Base-by-base conservation (phyloP, 2,888 invertebrate genomes). In the Diadromus collaris region DNA sequence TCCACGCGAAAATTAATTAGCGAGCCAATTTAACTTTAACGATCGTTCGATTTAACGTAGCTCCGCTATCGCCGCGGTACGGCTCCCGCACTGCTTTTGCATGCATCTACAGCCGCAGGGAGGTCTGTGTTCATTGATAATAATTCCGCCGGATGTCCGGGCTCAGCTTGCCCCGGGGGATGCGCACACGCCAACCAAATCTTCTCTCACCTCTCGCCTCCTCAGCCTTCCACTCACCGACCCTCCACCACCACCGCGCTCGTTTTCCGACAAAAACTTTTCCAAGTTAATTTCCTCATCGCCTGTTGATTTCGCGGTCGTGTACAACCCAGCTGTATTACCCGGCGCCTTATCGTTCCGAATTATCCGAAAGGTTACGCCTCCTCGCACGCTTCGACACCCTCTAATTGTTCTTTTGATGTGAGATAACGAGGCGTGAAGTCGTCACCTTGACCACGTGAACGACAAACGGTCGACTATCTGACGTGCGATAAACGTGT, bases 21-120 rank as follows among this genome's bases (percentile, higher is more conserved):
- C 85, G 82, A 88, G 82, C 83, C 87, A 88, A 88, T 89, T 88
- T 84, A 89, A 88, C 89, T 88, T 88, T 82, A 85, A 85, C 85
- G 84, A 87, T 84, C 82, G 85, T 86, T 88, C 85, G 83, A 85
- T 87, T 84, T 83, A 83, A 81, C 82, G 56, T 81, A 81, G 78
- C 78, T 82, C 68, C 75, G 68, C 65, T 73, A 69, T 65, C 51
- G 67, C 78, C 46, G 56, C 46, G 54, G 32, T 29, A 32, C 51
- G 61, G 41, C 51, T n/a, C 56, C 16, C 16, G 38, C 38, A 0
- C 29, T 56, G 56, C 27, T 56, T 56, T 56, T 29, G 29, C 56
- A 56, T 56, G 56, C 56, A 27, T 29, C 27, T 73, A 51, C 51
- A 38, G 38, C 34, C 19, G 38, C 58, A 32, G 72, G 27, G 44